A percentile compares a stretch with the other conserved stretches of the same genome.
These are phyloP conservation scores for Myotis pilosus DNA, from an alignment of 2,797 vertebrate genomes.

Conservation along the genomic window DNA sequence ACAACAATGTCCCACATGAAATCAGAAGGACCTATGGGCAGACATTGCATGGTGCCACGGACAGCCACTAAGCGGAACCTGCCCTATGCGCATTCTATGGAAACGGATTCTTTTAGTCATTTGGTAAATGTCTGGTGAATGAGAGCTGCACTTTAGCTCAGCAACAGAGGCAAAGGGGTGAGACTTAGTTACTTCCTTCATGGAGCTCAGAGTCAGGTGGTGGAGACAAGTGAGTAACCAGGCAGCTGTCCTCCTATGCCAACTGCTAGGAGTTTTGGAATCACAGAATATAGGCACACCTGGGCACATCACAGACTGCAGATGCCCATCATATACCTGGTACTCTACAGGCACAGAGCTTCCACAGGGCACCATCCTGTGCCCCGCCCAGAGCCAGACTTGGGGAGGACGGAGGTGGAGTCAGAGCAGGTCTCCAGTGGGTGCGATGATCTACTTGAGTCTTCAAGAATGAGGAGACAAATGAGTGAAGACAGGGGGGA, in stretches of 20 bases:
- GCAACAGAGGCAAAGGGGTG: not conserved
- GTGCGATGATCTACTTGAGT: not conserved
- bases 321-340: not conserved
- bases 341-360: not conserved
- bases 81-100: not conserved
- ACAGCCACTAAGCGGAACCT: not conserved
- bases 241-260: too few species aligned
- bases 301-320: not conserved
- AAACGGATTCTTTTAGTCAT: not conserved
- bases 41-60: not conserved
- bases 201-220: not conserved
- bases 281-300: not conserved
- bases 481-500: not conserved
- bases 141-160: not conserved
- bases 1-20: not conserved
- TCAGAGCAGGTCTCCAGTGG: not conserved
- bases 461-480: not conserved
- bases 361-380: too few species aligned
- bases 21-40: not conserved
- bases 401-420: too few species aligned
- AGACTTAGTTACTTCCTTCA: not conserved
- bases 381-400: not conserved
- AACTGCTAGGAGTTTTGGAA: not conserved
- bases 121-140: not conserved
- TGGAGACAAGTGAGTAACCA: not conserved